Base-by-base conservation (phyloP, 2,113 vertebrate genomes). In the Oxyura jamaicensis region DNA sequence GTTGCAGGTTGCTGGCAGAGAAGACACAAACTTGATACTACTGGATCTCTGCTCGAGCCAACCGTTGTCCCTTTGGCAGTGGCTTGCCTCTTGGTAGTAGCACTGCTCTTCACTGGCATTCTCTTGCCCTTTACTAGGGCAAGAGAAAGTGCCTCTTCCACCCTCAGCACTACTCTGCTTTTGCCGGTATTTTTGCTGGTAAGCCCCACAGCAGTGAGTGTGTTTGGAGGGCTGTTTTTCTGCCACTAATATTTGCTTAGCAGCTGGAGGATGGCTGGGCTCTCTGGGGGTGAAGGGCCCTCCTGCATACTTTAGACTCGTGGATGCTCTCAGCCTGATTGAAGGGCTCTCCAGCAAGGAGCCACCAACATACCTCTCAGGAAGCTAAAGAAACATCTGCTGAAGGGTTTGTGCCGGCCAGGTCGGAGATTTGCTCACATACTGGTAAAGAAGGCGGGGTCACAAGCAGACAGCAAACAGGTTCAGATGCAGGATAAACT, bases 261-360 rank as follows among this genome's bases (percentile, higher is more conserved):
- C 41, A 93, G 71, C 36, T 92, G 92, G 53, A 94, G 69, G 86
- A 73, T 94, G 80, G 71, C 69, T 88, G 90, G 36, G 66, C 58
- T 94, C 42, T 88, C 77, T 79, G 88, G 18, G 69, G 42, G 77
- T 96, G 86, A 92, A 96, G 94, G 50, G 92, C 86, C 59, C 91
- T 97, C 74, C 78, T 97, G 71, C 58, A 56, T 92, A 55, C 92
- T 91, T 95, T 39, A 75, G 86, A 73, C 42, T 92, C 83, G 94
- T 88, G 88, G 74, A 85, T 83, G 91, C 83, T 84, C 86, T 95
- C 71, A 91, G 74, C 58, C 77, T 94, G 26, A 85, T 88, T 77
- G 71, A 60, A 97, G 89, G 53, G 71, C 94, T 95, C 91, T 95
- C 74, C 74, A 76, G 31, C 29, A n/a, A 92, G 88, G 74, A 95